These are phyloP conservation scores for Margarornis squamiger DNA, from an alignment of 2,797 vertebrate species.

Conservation along the genomic window DNA sequence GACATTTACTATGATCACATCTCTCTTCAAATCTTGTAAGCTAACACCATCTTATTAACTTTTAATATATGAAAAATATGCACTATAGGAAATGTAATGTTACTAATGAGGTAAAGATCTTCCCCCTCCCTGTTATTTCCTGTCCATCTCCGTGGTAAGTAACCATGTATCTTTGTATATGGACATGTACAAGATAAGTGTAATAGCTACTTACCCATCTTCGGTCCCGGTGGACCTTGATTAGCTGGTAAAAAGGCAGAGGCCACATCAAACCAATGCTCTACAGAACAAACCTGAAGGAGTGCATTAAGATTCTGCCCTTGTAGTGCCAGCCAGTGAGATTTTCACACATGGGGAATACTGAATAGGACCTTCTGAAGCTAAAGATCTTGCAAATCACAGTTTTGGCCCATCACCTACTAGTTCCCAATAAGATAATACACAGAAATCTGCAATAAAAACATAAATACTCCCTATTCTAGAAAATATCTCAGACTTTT, in stretches of 20 bases:
- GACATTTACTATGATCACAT: neutral
- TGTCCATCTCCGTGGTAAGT: conserved; percentile 53
- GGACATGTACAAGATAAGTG: conserved; percentile 46
- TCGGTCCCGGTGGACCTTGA: conserved; percentile 33
- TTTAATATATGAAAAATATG: conserved; percentile 63
- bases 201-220: conserved; percentile 59
- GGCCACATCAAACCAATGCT: conserved; percentile 25
- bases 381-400: neutral
- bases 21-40: conserved; percentile 7
- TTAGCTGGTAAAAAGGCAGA: conserved; percentile 40
- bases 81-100: conserved; percentile 47
- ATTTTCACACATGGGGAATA: conserved; percentile 20
- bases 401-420: neutral
- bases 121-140: conserved; percentile 53
- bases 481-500: neutral
- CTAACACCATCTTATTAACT: conserved; percentile 54
- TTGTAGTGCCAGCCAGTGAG: conserved; percentile 39
- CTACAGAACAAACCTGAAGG: neutral
- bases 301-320: conserved; percentile 50
- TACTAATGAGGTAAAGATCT: conserved; percentile 57
- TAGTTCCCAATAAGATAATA: neutral
- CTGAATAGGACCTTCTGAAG: neutral
- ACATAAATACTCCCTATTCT: neutral
- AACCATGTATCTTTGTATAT: conserved; percentile 61
- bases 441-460: neutral